phyloP scores from a whole-genome alignment of 1,140 invertebrate genomes.

The Drosophila eugracilis region DNA sequence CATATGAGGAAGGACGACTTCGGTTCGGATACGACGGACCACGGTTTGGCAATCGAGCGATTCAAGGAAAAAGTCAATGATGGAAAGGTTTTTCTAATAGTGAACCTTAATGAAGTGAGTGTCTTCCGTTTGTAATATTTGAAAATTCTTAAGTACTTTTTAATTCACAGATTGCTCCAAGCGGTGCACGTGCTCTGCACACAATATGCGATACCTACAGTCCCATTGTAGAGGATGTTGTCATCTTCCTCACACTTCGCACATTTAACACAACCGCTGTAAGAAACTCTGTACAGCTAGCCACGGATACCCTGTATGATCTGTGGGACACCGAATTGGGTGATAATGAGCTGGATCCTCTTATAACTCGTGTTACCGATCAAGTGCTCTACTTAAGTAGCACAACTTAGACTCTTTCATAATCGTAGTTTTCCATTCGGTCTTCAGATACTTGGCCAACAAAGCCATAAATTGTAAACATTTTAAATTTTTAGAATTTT shows the following conservation, averaged over 20 bases:
- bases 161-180: constrained; percentile 56
- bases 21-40: constrained; percentile 46
- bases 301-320: constrained; percentile 47
- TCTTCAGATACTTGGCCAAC: not conserved
- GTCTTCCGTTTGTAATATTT: not conserved
- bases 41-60: constrained; percentile 63
- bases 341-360: constrained; percentile 62
- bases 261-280: constrained; percentile 7
- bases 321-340: constrained; percentile 57
- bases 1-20: constrained; percentile 70
- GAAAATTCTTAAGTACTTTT: too few species aligned
- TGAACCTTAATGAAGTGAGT: constrained; percentile 71
- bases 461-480: not conserved
- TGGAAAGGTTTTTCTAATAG: constrained; percentile 75
- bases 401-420: not conserved
- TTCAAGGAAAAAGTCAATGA: constrained; percentile 65
- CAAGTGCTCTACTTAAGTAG: constrained; percentile 44
- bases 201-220: constrained; percentile 71
- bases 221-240: constrained; percentile 62
- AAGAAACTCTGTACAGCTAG: constrained; percentile 28
- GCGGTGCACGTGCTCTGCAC: constrained; percentile 68
- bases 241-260: constrained; percentile 72
- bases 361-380: constrained; percentile 76
- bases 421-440: not conserved
- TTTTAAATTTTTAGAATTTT: not conserved